phyloP scores from a whole-genome alignment of 2,888 invertebrate species.

The Galerucella pusilla region DNA sequence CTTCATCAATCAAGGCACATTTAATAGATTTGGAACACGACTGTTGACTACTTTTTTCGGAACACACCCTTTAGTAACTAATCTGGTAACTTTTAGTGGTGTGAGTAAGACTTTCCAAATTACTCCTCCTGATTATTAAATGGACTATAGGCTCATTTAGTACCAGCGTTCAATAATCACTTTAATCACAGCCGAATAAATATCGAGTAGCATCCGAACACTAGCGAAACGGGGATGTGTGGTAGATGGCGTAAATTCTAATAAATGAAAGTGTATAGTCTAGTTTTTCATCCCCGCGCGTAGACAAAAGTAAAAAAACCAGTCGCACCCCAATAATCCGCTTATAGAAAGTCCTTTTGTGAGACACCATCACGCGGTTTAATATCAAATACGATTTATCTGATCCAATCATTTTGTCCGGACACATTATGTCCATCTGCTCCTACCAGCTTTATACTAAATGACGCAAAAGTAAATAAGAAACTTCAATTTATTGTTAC shows the following conservation, averaged over 20 bases:
- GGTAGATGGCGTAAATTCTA: constrained; percentile 26
- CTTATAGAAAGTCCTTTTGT: constrained; percentile 60
- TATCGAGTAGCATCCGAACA: not conserved
- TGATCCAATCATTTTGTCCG: constrained; percentile 53
- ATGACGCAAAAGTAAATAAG: constrained; percentile 28
- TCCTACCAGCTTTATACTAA: constrained; percentile 33
- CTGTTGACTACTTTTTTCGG: too few species aligned
- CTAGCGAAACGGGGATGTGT: constrained; percentile 23
- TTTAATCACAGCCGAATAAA: constrained; percentile 13
- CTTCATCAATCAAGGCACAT: too few species aligned
- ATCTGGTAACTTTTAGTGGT: too few species aligned
- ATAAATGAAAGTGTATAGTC: constrained; percentile 28
- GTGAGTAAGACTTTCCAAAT: too few species aligned
- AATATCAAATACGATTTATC: constrained; percentile 61
- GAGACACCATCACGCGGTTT: constrained; percentile 58
- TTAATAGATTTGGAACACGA: too few species aligned
- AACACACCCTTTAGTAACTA: too few species aligned
- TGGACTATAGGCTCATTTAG: not conserved
- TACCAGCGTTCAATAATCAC: not conserved
- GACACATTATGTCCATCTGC: constrained; percentile 51
- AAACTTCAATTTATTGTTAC: constrained; percentile 18
- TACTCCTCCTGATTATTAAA: too few species aligned
- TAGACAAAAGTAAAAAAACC: constrained; percentile 58
- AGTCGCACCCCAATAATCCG: constrained; percentile 59
- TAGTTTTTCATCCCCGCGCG: constrained; percentile 20